phyloP scores from a whole-genome alignment of 1,140 invertebrate species.

The Lepidurus arcticus region DNA sequence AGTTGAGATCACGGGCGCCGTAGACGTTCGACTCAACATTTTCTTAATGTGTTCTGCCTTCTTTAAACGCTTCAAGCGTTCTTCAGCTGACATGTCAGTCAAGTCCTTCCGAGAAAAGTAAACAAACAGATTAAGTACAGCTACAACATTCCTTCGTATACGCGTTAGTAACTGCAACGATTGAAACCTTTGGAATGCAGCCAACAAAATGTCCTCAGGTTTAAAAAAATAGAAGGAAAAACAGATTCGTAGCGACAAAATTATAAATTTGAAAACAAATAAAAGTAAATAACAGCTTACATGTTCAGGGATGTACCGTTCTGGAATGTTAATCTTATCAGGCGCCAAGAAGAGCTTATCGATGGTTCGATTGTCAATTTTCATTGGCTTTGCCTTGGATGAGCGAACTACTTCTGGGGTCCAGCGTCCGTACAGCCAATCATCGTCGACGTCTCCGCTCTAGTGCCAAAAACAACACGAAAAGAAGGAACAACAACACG shows the following conservation, averaged over 20 bases:
- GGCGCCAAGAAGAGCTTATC: slow-evolving; percentile 76
- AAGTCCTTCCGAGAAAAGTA: slow-evolving; percentile 38
- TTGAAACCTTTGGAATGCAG: background rate
- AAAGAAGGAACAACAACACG: background rate
- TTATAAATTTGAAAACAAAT: background rate
- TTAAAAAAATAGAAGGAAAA: background rate
- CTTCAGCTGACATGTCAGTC: slow-evolving; percentile 66
- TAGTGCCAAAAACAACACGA: background rate
- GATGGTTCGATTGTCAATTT: slow-evolving; percentile 67
- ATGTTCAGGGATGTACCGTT: slow-evolving; percentile 83
- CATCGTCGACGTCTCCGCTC: slow-evolving; percentile 26
- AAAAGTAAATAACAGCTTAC: slow-evolving; percentile 44
- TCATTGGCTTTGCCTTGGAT: slow-evolving; percentile 55
- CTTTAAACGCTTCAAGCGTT: slow-evolving; percentile 68
- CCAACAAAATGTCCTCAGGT: background rate
- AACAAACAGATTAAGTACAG: slow-evolving; percentile 25
- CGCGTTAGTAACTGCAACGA: too few relatives aligned
- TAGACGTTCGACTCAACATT: slow-evolving; percentile 68
- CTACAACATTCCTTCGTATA: background rate
- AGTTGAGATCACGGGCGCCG: slow-evolving; percentile 34
- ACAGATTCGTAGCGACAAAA: background rate
- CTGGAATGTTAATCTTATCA: slow-evolving; percentile 83
- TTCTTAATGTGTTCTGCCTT: slow-evolving; percentile 87
- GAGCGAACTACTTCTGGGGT: slow-evolving; percentile 77
- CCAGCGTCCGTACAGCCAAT: slow-evolving; percentile 47